Conservation (phyloP, 2,888 invertebrate genomes). For the Spilarctia lutea region DNA sequence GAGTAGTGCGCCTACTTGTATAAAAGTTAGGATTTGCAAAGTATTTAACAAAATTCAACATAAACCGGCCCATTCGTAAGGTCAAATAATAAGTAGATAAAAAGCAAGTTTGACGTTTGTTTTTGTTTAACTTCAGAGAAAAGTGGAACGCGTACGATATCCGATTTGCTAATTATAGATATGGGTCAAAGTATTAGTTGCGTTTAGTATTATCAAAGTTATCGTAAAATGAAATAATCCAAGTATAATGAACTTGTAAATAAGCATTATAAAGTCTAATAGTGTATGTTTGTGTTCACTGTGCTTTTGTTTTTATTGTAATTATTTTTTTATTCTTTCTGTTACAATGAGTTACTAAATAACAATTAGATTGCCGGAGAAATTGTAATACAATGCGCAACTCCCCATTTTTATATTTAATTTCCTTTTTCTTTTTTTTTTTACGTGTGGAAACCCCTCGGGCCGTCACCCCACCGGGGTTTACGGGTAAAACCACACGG, state of each 20-base stretch:
- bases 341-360: no score
- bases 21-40: not conserved
- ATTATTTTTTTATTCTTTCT: no score
- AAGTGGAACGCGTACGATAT: not conserved
- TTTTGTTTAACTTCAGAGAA: slow-evolving; percentile 1
- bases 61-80: not conserved
- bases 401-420: no score
- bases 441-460: no score
- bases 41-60: no score
- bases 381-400: no score
- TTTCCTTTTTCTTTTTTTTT: no score
- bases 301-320: no score
- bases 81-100: not conserved
- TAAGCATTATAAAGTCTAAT: not conserved
- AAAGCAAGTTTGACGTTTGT: not conserved
- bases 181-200: slow-evolving; percentile 10
- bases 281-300: no score
- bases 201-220: not conserved
- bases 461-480: no score
- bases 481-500: no score
- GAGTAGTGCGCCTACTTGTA: not conserved
- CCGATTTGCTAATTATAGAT: slow-evolving; percentile 5
- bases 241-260: not conserved
- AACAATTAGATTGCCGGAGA: no score
- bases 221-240: not conserved